Evolutionary conservation across 2,113 vertebrate species (phyloP), one percentile per base, ranked within the genome.

Genomic region (Otis tarda): DNA sequence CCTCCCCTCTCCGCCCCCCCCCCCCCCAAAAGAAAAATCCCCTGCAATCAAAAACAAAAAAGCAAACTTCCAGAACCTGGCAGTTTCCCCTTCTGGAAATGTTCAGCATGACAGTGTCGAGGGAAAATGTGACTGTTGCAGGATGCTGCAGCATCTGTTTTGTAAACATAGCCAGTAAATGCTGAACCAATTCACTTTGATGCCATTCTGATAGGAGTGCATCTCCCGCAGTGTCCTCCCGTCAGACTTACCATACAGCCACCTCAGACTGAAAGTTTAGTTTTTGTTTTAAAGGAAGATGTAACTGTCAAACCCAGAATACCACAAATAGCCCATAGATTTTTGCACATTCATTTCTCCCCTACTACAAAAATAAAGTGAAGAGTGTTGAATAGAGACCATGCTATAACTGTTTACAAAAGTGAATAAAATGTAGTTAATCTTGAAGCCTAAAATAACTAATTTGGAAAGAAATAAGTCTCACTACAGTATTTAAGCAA

Each of bases 321-420:
- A 98, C 96, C 97, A 97, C 97, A 97, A 97, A 96, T 86, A 97
- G 95, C 94, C 97, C 95, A 93, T 64, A 95, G 92, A 95, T 94
- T 56, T 95, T 95, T 95, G 74, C 94, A 96, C 65, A 67, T 97
- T 97, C 95, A 64, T 97, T 97, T 95, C 77, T 97, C 87, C 95
- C 94, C 93, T 96, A 97, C 85, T 97, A 98, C 96, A 96, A 97
- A 97, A 97, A 37, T 8, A 97, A 79, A 92, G 94, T 97, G 97
- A 98, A 97, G 96, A 93, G 79, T 91, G 91, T 96, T 89, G 93
- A 94, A 94, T 67, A 96, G 90, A 97, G 97, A 97, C 97, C 98
- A 98, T 98, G 98, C 98, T 96, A 87, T 96, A 97, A 96, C 97
- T 97, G 97, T 97, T 97, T 98, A 98, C 95, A 98, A 98, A 98